A percentile compares a stretch with the other conserved stretches of the same genome.
Evolutionary conservation across 2,113 vertebrate genomes (phyloP).

Genomic region (Macaca nemestrina): DNA sequence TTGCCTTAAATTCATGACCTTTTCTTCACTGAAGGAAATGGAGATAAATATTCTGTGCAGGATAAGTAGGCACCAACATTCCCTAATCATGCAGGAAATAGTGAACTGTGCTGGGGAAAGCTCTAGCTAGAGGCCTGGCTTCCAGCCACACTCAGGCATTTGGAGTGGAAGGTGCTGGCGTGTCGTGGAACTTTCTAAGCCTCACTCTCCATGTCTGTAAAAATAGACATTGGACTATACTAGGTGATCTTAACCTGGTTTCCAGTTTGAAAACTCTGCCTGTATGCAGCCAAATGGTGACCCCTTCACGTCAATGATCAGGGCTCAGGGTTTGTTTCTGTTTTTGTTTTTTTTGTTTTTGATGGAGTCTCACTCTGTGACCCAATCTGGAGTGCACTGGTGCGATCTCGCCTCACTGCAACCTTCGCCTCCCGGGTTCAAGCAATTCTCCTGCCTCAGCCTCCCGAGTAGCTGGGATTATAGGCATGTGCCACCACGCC

Average conservation of each 20-base stretch:
- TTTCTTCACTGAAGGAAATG: not conserved
- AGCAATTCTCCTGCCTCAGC: too few relatives aligned
- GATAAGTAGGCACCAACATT: not conserved
- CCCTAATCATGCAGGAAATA: not conserved
- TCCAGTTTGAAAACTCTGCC: not conserved
- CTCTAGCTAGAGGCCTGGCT: too few relatives aligned
- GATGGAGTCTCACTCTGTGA: too few relatives aligned
- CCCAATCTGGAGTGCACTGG: too few relatives aligned
- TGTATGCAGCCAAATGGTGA: not conserved
- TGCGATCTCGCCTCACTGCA: too few relatives aligned
- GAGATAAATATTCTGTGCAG: not conserved
- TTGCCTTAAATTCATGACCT: not conserved
- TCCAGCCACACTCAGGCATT: rapidly evolving
- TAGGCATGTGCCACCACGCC: too few relatives aligned
- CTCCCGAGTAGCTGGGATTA: too few relatives aligned
- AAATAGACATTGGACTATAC: not conserved
- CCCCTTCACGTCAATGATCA: not conserved
- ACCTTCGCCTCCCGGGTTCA: too few relatives aligned
- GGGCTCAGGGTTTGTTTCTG: not conserved
- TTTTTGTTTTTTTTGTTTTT: too few relatives aligned
- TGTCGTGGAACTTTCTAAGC: not conserved
- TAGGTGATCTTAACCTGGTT: not conserved
- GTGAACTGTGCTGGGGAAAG: rapidly evolving
- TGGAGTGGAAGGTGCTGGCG: not conserved
- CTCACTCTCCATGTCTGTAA: not conserved